Percentiles rank a stretch among this genome's conserved stretches.
Conservation (phyloP, 2,888 invertebrate genomes). For the Pimpla rufipes region DNA sequence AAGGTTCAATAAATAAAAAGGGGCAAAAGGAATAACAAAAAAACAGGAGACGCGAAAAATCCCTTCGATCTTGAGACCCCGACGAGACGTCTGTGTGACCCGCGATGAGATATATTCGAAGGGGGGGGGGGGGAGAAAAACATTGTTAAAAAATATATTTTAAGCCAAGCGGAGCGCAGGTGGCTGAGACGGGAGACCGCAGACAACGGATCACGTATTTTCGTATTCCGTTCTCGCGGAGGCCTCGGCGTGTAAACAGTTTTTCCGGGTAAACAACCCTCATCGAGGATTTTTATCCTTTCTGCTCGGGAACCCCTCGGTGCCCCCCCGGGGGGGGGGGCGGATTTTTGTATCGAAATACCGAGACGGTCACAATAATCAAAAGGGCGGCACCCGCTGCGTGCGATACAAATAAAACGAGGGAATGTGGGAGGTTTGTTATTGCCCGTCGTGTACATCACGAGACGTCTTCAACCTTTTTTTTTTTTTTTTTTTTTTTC, state of each 20-base stretch:
- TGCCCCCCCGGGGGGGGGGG: conserved; percentile 15
- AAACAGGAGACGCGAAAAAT: background rate
- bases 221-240: conserved; percentile 21
- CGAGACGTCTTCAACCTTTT: conserved; percentile 18
- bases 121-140: too few relatives aligned
- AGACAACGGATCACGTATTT: background rate
- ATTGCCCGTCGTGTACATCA: background rate
- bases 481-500: background rate
- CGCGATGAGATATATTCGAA: conserved; percentile 21
- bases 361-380: conserved; percentile 33
- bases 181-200: conserved; percentile 3
- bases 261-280: conserved; percentile 32
- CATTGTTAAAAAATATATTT: conserved; percentile 50
- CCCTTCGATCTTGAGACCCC: background rate
- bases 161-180: conserved; percentile 36
- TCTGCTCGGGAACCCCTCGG: background rate
- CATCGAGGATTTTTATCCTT: conserved; percentile 29
- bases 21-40: conserved; percentile 22
- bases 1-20: conserved; percentile 2
- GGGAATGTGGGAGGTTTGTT: conserved; percentile 29
- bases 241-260: conserved; percentile 33
- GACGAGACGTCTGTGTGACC: conserved; percentile 30
- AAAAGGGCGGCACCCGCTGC: conserved; percentile 23
- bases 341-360: background rate
- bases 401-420: conserved; percentile 51